Evolutionary conservation across 2,888 invertebrate genomes (phyloP), one percentile per base, ranked within the genome.

Genomic region (Trichogramma evanescens): DNA sequence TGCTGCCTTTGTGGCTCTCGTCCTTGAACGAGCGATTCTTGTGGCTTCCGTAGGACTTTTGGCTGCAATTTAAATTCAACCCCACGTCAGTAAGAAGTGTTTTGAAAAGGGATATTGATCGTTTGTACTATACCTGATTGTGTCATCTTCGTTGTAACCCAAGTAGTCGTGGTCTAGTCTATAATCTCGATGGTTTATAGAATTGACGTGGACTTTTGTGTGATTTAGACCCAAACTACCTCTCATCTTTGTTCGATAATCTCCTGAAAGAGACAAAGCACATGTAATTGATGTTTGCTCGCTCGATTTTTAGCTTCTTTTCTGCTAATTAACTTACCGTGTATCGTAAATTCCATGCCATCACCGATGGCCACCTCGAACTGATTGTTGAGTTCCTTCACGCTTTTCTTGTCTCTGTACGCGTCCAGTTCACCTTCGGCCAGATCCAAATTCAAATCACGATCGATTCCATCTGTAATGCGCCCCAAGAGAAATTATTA

Each of bases 321-420:
- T 26, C 3, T 26, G 26, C 26, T 26, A 2, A 26, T 40, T 9
- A 38, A 62, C 69, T 78, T 84, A 86, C 92, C 93, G 79, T 92
- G 93, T 81, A 93, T 93, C 56, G 92, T 93, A 74, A 93, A 92
- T 79, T 93, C 93, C 90, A 93, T 93, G 68, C 93, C 93, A 77
- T 93, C 93, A 53, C 93, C 93, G 73, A 93, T 92, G 65, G 93
- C 92, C 66, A 93, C 92, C 82, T 94, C 93, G 68, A 93, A 84
- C 79, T 91, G 89, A 61, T 78, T 79, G 63, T 77, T 76, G 6
- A 77, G 70, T 74, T 91, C 91, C 82, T 91, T 84, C 26, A 84
- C 89, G 72, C 89, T 88, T 79, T 93, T 93, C 79, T 91, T 91
- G 74, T 92, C 91, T 77, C 89, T 88, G 79, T 89, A 90, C 10